Conservation (phyloP, 1,140 invertebrate species). For the Medauroidea extradentata region DNA sequence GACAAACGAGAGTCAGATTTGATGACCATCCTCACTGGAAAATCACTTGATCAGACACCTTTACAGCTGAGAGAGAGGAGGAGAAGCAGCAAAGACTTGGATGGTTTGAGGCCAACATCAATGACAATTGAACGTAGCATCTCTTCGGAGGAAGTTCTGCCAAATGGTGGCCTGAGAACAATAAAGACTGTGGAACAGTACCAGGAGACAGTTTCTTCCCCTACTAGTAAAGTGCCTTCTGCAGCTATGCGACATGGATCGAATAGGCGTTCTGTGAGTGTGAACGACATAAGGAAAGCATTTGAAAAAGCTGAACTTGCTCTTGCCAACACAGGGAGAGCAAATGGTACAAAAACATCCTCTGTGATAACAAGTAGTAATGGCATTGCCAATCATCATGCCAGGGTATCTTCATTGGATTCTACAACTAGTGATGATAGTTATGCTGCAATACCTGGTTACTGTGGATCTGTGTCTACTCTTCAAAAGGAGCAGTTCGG, state of each 20-base stretch:
- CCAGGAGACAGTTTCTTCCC: neutral
- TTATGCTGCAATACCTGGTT: conserved; percentile 31
- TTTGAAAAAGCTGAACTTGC: conserved; percentile 47
- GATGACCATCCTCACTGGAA: too few relatives aligned
- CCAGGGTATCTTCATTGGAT: conserved; percentile 46
- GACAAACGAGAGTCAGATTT: too few relatives aligned
- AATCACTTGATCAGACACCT: too few relatives aligned
- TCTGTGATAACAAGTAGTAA: conserved; percentile 6
- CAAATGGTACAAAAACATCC: neutral
- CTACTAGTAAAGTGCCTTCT: conserved; percentile 22
- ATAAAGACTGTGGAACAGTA: too few relatives aligned
- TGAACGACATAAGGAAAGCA: conserved; percentile 57
- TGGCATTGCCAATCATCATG: conserved; percentile 26
- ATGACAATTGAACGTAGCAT: too few relatives aligned
- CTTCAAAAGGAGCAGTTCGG: conserved; percentile 52
- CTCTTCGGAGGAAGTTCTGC: too few relatives aligned
- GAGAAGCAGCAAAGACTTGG: too few relatives aligned
- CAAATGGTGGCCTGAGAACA: too few relatives aligned
- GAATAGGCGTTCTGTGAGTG: conserved; percentile 40
- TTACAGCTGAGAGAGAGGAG: too few relatives aligned
- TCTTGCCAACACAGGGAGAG: neutral
- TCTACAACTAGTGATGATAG: conserved; percentile 49
- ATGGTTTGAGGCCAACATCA: too few relatives aligned
- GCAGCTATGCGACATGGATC: conserved; percentile 20
- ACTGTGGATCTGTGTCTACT: conserved; percentile 43